Base-by-base conservation (phyloP, 2,113 vertebrate genomes). In the Myotis lucifugus region DNA sequence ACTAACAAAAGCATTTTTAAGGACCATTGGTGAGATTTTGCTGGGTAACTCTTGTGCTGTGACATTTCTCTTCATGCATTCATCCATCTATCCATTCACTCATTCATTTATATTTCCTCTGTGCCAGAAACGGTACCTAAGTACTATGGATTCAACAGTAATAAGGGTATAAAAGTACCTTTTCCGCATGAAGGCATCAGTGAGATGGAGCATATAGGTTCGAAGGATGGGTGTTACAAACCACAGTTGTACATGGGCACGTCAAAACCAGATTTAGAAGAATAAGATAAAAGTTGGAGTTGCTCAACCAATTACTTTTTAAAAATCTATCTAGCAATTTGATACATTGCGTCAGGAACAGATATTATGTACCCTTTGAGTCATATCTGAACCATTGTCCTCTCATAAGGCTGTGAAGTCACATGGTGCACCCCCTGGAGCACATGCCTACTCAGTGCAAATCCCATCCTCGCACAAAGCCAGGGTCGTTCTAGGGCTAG, bases 31-130 rank as follows among this genome's bases (percentile, higher is more conserved):
- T 97, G 91, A 92, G 88, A 86, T 93, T 88, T 96, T 95, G 82
- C 79, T 94, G 96, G 97, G 96, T 95, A 70, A 95, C 88, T 96
- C 85, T 84, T 95, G 34, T 93, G 73, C 46, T 1, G 81, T 97
- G 96, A 74, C 59, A 95, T 96, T 88, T 96, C 88, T 95, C 23
- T 90, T 14, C 87, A 94, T 64, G 79, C 64, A 85, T 69, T 69
- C 40, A 64, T 34, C 34, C 46, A 32, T 18, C 46, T 56, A 17
- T 52, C 42, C 84, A 66, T 77, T 18, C 85, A 48, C 12, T n/a
- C 94, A 46, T 83, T 48, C 73, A 32, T 91, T 78, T 59, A 25
- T 74, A 18, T 95, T 88, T 34, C 25, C 82, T 70, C 61, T 72
- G 64, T 78, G 34, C 46, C 74, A 79, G 78, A 72, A 21, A 42